Evolutionary conservation across 1,140 invertebrate species (phyloP).

Genomic region (Neocloeon triangulifer): DNA sequence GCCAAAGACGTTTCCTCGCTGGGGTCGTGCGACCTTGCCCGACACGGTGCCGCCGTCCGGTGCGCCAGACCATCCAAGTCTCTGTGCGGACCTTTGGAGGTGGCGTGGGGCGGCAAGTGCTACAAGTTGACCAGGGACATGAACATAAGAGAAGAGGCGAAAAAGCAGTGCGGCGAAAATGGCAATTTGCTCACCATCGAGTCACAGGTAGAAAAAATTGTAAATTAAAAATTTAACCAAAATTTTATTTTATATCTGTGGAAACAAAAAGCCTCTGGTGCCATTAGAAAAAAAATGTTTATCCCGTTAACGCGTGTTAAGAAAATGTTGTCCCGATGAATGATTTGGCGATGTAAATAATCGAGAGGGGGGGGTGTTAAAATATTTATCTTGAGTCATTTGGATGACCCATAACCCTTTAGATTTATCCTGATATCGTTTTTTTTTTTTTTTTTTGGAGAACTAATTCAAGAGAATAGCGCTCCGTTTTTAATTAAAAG

Average conservation of each 20-base stretch:
- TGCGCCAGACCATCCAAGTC: constrained; percentile 21
- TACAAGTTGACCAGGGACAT: constrained; percentile 16
- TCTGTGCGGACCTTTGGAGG: constrained; percentile 21
- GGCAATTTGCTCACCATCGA: constrained; percentile 25
- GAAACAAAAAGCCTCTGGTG: too few species aligned
- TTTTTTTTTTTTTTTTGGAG: too few species aligned
- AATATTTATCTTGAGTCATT: too few species aligned
- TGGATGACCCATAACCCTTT: too few species aligned
- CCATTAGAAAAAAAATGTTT: too few species aligned
- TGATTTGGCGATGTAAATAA: too few species aligned
- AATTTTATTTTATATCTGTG: constrained; percentile 36
- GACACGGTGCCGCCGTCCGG: constrained; percentile 20
- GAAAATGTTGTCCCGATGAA: too few species aligned
- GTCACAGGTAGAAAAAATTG: constrained; percentile 14
- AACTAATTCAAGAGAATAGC: too few species aligned
- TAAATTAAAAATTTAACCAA: constrained; percentile 15
- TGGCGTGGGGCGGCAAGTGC: constrained; percentile 20
- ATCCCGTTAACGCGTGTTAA: too few species aligned
- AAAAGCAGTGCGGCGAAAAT: constrained; percentile 14
- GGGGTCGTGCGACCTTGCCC: constrained; percentile 11
- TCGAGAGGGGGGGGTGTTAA: too few species aligned
- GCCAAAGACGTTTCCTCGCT: constrained; percentile 1
- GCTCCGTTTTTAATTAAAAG: too few species aligned
- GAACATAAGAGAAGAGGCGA: constrained; percentile 9
- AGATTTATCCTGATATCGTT: too few species aligned